Conservation (phyloP, 92 coral and sea anemone genomes). For the Metridium senile region DNA sequence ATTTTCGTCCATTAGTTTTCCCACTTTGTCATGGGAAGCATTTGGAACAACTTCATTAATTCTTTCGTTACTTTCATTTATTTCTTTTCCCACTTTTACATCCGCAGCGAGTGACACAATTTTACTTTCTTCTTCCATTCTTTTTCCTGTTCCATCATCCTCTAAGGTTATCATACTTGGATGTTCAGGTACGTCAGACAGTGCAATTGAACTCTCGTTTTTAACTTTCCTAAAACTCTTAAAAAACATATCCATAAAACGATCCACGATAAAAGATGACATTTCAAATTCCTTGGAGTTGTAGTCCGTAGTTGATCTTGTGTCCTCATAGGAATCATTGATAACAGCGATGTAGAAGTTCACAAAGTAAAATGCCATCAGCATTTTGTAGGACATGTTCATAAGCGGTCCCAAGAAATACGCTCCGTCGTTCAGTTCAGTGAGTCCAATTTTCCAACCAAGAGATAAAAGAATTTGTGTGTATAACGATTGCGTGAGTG, state of each 20-base stretch:
- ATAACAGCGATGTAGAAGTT: conserved; percentile 80
- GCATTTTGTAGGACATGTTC: conserved; percentile 50
- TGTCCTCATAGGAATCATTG: conserved; percentile 58
- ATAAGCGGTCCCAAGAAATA: conserved; percentile 60
- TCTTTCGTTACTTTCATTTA: background rate
- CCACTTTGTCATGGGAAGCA: no score
- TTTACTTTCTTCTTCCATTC: background rate
- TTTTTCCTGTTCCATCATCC: background rate
- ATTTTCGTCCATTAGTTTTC: background rate
- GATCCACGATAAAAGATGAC: conserved; percentile 66
- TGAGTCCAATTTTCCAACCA: conserved; percentile 46
- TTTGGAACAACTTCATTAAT: no score
- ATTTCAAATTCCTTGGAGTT: conserved; percentile 60
- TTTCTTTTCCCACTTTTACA: background rate
- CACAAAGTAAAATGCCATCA: conserved; percentile 61
- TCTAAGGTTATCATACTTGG: background rate
- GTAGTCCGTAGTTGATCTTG: conserved; percentile 49
- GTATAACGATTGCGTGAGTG: conserved; percentile 45
- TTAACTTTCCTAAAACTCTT: background rate
- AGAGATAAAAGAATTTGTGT: conserved; percentile 61
- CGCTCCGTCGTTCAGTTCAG: conserved; percentile 35
- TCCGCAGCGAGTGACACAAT: background rate
- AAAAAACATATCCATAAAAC: conserved; percentile 43
- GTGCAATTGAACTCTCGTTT: background rate
- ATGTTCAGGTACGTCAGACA: background rate